Evolutionary conservation across 2,797 vertebrate species (phyloP), one percentile per base, ranked within the genome.

Genomic region (Morus bassanus): DNA sequence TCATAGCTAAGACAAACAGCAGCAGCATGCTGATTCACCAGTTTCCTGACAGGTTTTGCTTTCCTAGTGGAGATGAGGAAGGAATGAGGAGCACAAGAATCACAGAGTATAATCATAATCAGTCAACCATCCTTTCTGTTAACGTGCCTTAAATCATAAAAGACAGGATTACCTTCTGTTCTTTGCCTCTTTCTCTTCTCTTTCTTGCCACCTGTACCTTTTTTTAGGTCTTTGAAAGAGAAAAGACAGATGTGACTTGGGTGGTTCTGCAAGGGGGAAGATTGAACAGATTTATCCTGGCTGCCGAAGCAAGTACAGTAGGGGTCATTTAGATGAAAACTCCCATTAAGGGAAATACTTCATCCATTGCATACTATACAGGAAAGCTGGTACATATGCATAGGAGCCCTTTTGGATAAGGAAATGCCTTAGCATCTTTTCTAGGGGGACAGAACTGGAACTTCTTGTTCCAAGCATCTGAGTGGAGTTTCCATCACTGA

Each of bases 11-110:
- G 93, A 77, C 83, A 91, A 96, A 89, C 93, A 96, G 89, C 69
- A 85, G 76, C 73, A 95, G 75, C 41, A 3, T 95, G 96, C 96
- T 97, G 95, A 96, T 84, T 96, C 93, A 69, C 56, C 67, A 50
- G 7, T 81, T 95, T 65, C 16, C 85, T 91, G 92, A 70, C 88
- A 92, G 88, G 22, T 77, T 95, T 64, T 64, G 37, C 83, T 88
- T 88, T 94, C 86, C 86, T 91, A 23, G 18, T 51, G 80, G 75
- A 96, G 85, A 76, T 6, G 33, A 57, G 81, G 57, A 54, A 69
- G 73, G 88, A 84, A 61, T 37, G 45, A 78, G 94, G 74, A 95
- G 88, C 76, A 37, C 54, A 85, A 59, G 86, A 86, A 90, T 93
- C 2, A 0, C 88, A 85, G 88, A 68, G 56, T 27, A 12, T 56